These are phyloP conservation scores for Tinea trinotella DNA, from an alignment of 2,888 invertebrate genomes.

Conservation along the genomic window DNA sequence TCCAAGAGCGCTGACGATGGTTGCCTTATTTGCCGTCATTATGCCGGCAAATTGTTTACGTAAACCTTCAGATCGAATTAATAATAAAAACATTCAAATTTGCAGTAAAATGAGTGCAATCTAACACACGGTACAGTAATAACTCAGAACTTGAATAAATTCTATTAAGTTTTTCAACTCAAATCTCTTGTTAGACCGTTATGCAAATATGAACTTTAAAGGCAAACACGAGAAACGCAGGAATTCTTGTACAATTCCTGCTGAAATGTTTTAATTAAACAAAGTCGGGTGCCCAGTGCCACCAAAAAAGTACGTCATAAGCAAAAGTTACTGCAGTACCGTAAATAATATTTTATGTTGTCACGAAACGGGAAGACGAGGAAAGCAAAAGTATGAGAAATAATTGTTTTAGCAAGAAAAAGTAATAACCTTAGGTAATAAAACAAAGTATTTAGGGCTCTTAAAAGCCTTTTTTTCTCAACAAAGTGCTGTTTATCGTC, in stretches of 20 bases:
- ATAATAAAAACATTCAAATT: no score
- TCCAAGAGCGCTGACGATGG: no score
- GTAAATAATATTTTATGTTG: constrained; percentile 27
- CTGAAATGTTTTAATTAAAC: constrained; percentile 4
- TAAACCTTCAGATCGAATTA: no score
- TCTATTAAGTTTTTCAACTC: no score
- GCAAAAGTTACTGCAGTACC: constrained; percentile 21
- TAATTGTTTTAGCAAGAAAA: constrained; percentile 19
- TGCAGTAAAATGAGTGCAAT: no score
- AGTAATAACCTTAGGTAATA: constrained; percentile 18
- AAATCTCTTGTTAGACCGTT: no score
- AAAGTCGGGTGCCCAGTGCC: neutral
- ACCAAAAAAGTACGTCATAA: constrained; percentile 16
- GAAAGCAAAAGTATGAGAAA: constrained; percentile 18
- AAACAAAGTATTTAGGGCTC: constrained; percentile 18
- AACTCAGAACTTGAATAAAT: no score
- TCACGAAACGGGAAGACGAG: constrained; percentile 19
- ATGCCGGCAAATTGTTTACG: no score
- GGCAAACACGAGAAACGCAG: neutral
- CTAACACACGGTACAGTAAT: no score
- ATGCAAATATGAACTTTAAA: neutral
- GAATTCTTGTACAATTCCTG: neutral
- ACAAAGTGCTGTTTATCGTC: neutral
- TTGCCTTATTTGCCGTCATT: no score
- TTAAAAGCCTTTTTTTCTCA: constrained; percentile 15